These are phyloP conservation scores for Cephus sareptanus DNA, from an alignment of 2,888 invertebrate species.

Conservation along the genomic window DNA sequence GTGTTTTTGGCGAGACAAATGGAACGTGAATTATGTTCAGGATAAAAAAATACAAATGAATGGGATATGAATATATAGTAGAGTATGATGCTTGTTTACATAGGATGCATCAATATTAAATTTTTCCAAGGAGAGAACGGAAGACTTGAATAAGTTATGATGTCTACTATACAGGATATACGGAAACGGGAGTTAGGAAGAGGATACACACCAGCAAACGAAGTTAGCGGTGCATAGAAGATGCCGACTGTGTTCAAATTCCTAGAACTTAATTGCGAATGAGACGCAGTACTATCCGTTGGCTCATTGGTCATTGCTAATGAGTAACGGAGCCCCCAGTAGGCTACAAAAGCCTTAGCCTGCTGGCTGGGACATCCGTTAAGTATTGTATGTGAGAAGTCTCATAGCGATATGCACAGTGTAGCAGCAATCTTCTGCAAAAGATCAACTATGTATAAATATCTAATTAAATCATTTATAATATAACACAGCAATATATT, in stretches of 20 bases:
- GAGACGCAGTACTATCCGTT: constrained; percentile 25
- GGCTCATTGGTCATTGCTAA: constrained; percentile 34
- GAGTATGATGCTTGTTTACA: not conserved
- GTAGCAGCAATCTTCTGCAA: not conserved
- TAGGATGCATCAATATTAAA: not conserved
- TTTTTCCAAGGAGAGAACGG: not conserved
- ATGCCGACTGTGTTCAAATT: constrained; percentile 38
- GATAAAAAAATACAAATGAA: constrained; percentile 26
- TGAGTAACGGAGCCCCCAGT: constrained; percentile 5
- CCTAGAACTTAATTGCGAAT: constrained; percentile 33
- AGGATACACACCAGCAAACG: constrained; percentile 46
- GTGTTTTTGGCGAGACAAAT: constrained; percentile 21
- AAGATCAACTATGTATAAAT: not conserved
- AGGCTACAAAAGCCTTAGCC: constrained; percentile 22
- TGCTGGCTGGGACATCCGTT: constrained; percentile 12
- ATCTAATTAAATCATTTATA: too few species aligned
- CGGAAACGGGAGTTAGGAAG: not conserved
- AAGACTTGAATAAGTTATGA: not conserved
- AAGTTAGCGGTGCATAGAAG: constrained; percentile 53
- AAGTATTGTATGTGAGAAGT: constrained; percentile 2
- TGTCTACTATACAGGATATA: not conserved
- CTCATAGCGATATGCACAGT: not conserved
- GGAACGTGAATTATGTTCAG: constrained; percentile 7
- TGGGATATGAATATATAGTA: not conserved
- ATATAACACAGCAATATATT: too few species aligned